phyloP scores from a whole-genome alignment of 1,140 invertebrate species.

The Leptopilina clavipes region DNA sequence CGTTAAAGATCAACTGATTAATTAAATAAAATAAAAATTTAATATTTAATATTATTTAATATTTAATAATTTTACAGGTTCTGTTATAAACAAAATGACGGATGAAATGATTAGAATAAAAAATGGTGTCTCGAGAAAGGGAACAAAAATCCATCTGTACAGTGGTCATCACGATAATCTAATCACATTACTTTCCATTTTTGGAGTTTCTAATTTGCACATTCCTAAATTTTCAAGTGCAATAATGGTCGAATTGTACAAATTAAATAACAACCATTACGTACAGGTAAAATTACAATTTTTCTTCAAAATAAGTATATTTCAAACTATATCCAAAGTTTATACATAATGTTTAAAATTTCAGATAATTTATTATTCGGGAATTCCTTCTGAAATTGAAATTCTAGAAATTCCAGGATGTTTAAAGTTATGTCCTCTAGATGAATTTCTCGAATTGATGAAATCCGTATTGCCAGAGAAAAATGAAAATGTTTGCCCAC shows the following conservation, averaged over 20 bases:
- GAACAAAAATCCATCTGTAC: background rate
- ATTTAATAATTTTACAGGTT: background rate
- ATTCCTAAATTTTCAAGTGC: conserved; percentile 13
- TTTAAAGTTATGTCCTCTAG: conserved; percentile 8
- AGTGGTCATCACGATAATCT: background rate
- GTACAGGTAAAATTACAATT: background rate
- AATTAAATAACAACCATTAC: background rate
- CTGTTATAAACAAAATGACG: background rate
- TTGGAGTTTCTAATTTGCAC: background rate
- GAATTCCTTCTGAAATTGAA: background rate
- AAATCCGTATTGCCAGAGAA: background rate
- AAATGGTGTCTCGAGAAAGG: background rate
- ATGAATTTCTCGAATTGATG: conserved; percentile 24
- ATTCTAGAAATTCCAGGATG: conserved; percentile 14
- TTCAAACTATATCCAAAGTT: no score
- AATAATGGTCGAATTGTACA: background rate
- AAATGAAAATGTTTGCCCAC: background rate
- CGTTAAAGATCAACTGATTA: no score
- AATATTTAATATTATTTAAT: background rate
- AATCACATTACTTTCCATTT: background rate
- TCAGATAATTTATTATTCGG: background rate
- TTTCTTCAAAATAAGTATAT: no score
- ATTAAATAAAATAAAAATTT: background rate
- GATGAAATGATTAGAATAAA: background rate
- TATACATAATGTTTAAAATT: no score